phyloP scores from a whole-genome alignment of 2,797 vertebrate genomes.

The Allobates femoralis region DNA sequence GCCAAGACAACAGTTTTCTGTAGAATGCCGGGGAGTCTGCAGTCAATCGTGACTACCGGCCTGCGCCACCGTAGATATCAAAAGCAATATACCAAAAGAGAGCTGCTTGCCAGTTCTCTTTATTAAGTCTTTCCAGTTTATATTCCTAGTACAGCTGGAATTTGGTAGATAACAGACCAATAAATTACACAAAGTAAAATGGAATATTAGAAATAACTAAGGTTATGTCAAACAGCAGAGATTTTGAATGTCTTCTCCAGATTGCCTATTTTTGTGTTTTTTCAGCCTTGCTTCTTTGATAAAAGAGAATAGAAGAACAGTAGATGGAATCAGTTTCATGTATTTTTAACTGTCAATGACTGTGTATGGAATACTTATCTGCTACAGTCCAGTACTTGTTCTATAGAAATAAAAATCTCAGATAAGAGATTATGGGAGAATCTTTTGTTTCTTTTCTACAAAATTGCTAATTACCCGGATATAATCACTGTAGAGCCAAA shows the following conservation, averaged over 20 bases:
- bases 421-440: not conserved
- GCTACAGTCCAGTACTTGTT: not conserved
- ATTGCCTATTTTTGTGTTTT: not conserved
- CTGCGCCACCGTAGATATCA: too few species aligned
- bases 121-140: not conserved
- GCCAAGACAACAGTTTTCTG: too few species aligned
- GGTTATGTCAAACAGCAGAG: not conserved
- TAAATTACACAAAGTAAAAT: slow-evolving; percentile 14
- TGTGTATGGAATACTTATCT: not conserved
- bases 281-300: not conserved
- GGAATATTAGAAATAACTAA: slow-evolving; percentile 6
- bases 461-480: too few species aligned
- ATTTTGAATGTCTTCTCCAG: not conserved
- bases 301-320: not conserved
- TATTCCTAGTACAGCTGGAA: not conserved
- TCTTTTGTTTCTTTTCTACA: not conserved
- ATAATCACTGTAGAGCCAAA: too few species aligned
- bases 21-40: too few species aligned
- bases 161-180: slow-evolving; percentile 42
- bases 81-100: not conserved
- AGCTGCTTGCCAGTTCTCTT: not conserved
- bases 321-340: slow-evolving; percentile 7
- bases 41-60: too few species aligned
- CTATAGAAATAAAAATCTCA: not conserved
- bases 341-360: not conserved